Evolutionary conservation across 2,113 vertebrate genomes (phyloP).

Genomic region (Xerus inauris): DNA sequence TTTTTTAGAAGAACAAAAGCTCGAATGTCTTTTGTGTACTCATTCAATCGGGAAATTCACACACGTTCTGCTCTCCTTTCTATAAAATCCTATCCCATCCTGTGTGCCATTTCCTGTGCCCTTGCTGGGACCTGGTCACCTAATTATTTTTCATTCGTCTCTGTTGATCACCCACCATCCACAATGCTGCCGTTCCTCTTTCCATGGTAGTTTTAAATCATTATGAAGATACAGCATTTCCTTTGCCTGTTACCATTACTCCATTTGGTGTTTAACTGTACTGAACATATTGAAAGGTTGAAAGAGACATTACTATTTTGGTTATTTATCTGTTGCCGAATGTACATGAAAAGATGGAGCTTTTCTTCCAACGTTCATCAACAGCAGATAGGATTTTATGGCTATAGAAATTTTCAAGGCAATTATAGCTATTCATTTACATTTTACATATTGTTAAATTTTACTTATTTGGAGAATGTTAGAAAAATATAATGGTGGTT

Average conservation of each 20-base stretch:
- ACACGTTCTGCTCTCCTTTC: neutral
- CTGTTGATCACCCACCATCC: neutral
- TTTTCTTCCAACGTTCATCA: slow-evolving; percentile 32
- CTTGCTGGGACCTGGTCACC: neutral
- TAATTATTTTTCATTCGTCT: neutral
- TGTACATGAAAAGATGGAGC: slow-evolving; percentile 71
- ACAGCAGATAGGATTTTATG: slow-evolving; percentile 15
- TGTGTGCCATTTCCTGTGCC: neutral
- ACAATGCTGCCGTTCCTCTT: neutral
- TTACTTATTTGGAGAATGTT: neutral
- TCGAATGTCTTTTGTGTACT: neutral
- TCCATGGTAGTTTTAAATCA: neutral
- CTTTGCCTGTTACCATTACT: slow-evolving; percentile 39
- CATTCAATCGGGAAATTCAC: neutral
- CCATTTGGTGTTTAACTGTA: slow-evolving; percentile 79
- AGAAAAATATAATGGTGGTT: neutral
- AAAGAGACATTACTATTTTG: slow-evolving; percentile 80
- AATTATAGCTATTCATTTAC: slow-evolving; percentile 6
- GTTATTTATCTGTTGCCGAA: slow-evolving; percentile 79
- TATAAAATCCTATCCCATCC: neutral
- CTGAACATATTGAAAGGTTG: slow-evolving; percentile 80
- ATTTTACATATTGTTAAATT: slow-evolving; percentile 42
- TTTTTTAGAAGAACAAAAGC: slow-evolving; percentile 8
- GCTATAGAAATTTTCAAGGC: slow-evolving; percentile 24
- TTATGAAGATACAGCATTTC: neutral